A percentile compares a stretch with the other conserved stretches of the same genome.
Evolutionary conservation across 2,113 vertebrate species (phyloP).

Genomic region (Carollia perspicillata): DNA sequence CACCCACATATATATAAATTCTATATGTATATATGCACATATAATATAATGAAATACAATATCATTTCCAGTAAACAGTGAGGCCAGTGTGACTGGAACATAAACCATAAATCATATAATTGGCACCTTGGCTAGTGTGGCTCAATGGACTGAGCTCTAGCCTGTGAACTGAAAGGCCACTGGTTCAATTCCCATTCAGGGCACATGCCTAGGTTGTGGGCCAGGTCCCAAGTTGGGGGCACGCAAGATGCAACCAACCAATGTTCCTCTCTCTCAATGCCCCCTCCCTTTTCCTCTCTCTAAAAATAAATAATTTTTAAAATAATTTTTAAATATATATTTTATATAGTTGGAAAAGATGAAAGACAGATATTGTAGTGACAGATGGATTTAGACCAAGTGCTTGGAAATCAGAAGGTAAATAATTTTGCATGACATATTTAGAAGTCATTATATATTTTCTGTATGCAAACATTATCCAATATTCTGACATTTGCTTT

Average conservation of each 20-base stretch:
- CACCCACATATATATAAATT: too few relatives aligned
- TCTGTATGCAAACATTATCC: background rate
- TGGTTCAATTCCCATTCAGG: too few relatives aligned
- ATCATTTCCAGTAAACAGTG: background rate
- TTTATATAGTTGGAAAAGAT: background rate
- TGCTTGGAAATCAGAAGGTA: background rate
- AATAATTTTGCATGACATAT: background rate
- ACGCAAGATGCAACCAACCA: too few relatives aligned
- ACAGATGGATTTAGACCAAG: background rate
- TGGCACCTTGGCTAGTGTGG: too few relatives aligned
- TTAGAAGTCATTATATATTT: background rate
- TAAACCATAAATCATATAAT: background rate
- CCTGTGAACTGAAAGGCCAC: too few relatives aligned
- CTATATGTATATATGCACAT: background rate
- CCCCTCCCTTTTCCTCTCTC: too few relatives aligned
- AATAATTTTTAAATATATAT: too few relatives aligned
- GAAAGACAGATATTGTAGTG: background rate
- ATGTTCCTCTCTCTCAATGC: too few relatives aligned
- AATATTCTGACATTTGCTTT: background rate
- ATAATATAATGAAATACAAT: background rate
- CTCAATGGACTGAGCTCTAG: too few relatives aligned
- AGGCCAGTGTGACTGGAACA: background rate
- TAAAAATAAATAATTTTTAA: too few relatives aligned
- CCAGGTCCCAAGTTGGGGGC: too few relatives aligned
- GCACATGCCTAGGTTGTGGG: too few relatives aligned